Evolutionary conservation across 2,797 vertebrate genomes (phyloP), one percentile per base, ranked within the genome.

Genomic region (Schizopygopsis pylzovi): DNA sequence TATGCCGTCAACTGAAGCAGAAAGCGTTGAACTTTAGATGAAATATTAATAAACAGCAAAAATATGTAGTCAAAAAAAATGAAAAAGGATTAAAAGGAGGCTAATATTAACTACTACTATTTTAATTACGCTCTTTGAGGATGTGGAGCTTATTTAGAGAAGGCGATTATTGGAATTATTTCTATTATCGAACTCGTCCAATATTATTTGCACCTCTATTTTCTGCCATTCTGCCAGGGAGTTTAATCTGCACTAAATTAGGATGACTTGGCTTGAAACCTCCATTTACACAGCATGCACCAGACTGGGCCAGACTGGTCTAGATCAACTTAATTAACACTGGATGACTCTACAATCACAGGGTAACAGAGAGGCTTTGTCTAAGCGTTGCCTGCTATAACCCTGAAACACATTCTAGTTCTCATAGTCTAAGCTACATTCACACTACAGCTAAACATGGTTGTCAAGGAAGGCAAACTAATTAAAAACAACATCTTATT

Each of bases 21-120:
- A 95, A 94, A 92, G 88, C 75, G 71, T 88, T 93, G 91, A 94
- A 95, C 92, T 95, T 93, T 91, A 94, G 90, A 95, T 94, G 85
- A 95, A 94, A 95, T 93, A 94, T 95, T 93, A 94, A 95, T 93
- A 92, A 90, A 88, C 86, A 90, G 87, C 25, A 90, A 83, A 92
- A 93, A 92, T 85, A 89, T 88, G 91, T 84, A 88, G 89, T 89
- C 84, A 10, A 82, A 88, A 90, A 90, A 92, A 92, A 93, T 89
- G 22, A 71, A 90, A 18, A 93, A 92, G 88, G 89, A 93, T 90
- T 88, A 89, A 92, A 93, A 91, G 88, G 83, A 63, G 5, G 81
- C 86, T 90, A 86, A 89, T 92, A 93, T 93, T 91, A 93, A 90
- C 86, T 90, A 92, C 89, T 89, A 90, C 88, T 77, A 73, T 93